These are phyloP conservation scores for Neoseiulus cucumeris DNA, from an alignment of 1,140 invertebrate species.

Conservation along the genomic window DNA sequence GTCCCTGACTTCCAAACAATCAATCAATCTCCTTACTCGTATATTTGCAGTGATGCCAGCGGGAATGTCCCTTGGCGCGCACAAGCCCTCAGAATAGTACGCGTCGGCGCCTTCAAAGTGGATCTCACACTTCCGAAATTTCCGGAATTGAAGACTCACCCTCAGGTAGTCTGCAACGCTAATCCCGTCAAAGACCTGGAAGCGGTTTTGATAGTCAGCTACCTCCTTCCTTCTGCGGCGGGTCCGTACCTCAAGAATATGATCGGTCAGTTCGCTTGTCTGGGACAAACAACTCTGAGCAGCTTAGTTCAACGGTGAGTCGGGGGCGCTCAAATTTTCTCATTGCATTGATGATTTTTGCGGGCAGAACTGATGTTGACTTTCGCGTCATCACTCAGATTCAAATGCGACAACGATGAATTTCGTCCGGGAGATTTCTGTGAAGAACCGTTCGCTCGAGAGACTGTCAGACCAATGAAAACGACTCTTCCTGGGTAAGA, in stretches of 20 bases:
- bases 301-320: not conserved
- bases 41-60: not conserved
- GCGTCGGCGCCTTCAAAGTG: not conserved
- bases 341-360: not conserved
- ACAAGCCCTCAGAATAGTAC: not conserved
- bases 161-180: not conserved
- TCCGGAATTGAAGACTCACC: not conserved
- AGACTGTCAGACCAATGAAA: too few relatives aligned
- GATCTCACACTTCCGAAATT: not conserved
- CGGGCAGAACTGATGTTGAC: not conserved
- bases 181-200: not conserved
- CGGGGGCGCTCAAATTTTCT: too few relatives aligned
- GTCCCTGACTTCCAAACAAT: too few relatives aligned
- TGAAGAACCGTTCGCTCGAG: not conserved
- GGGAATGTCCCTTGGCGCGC: not conserved
- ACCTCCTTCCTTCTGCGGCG: not conserved
- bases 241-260: not conserved
- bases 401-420: not conserved
- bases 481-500: too few relatives aligned
- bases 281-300: not conserved
- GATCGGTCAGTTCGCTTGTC: not conserved
- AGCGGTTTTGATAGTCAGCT: not conserved
- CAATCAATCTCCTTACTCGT: too few relatives aligned
- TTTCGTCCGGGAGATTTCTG: not conserved
- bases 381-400: not conserved